Base-by-base conservation (phyloP, 2,113 vertebrate species). In the Eurypyga helias region DNA sequence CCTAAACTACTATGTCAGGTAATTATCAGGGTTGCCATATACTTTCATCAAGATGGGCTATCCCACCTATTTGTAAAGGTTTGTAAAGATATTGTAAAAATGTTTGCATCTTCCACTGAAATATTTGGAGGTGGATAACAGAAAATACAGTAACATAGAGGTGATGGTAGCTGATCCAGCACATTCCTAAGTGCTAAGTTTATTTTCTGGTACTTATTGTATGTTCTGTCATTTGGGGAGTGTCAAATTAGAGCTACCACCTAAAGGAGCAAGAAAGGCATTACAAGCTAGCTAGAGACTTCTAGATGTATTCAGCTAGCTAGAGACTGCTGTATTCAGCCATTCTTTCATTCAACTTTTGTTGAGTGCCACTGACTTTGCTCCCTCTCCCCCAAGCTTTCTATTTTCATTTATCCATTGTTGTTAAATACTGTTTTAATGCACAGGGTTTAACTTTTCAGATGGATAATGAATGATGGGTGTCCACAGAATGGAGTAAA, bases 151-250 rank as follows among this genome's bases (percentile, higher is more conserved):
- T 38, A 71, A 73, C 81, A 69, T 17, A 65, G 20, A 67, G 28
- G 11, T 6, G 3, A n/a, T 33, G 7, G n/a, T 13, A 86, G 70
- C 25, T 71, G n/a, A 66, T 54, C 46, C 43, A 84, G 17, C 11
- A 45, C 21, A 75, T 55, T 87, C 19, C 19, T 49, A 87, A 82
- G 57, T 55, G 7, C 7, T 78, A 58, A 64, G 6, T 10, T 70
- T 65, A 55, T 82, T 75, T 89, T 66, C n/a, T 58, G 26, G 10
- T 33, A 33, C 46, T 91, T 84, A 43, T 41, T 52, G 15, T 58
- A 58, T 3, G 13, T 66, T 46, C 5, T 54, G 31, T 36, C 5
- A 25, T 38, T 77, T 34, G 13, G 1, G 4, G 1, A 5, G 3
- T 4, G 20, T 62, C 14, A 88, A 41, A 70, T 77, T n/a, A 38